phyloP scores from a whole-genome alignment of 2,888 invertebrate species.

The Cartodere bifasciata region DNA sequence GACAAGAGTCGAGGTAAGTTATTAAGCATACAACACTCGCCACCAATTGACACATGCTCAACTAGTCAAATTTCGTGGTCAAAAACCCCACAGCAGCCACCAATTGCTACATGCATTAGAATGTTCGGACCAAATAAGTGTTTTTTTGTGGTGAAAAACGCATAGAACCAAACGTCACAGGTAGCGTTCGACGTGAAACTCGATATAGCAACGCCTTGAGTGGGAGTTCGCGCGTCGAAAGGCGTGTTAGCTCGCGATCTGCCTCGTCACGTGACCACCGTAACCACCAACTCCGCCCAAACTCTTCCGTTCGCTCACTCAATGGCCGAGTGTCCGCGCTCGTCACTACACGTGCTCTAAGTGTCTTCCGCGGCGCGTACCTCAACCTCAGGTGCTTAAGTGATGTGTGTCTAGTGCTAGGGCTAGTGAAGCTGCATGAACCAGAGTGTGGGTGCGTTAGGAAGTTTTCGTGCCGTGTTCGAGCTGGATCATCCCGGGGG shows the following conservation, averaged over 20 bases:
- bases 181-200: no score
- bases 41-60: no score
- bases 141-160: no score
- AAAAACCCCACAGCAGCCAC: no score
- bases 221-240: slow-evolving; percentile 27
- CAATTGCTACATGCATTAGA: no score
- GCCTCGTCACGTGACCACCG: slow-evolving; percentile 36
- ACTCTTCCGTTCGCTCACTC: slow-evolving; percentile 35
- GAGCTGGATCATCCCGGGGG: slow-evolving; percentile 67
- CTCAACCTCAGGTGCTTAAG: slow-evolving; percentile 18
- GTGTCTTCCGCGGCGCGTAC: slow-evolving; percentile 16
- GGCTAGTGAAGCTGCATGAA: slow-evolving; percentile 25
- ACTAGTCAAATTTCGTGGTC: no score
- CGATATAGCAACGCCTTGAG: slow-evolving; percentile 22
- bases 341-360: slow-evolving; percentile 46
- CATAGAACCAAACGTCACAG: no score
- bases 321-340: slow-evolving; percentile 55
- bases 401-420: slow-evolving; percentile 8
- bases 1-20: no score
- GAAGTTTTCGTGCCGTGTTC: slow-evolving; percentile 23
- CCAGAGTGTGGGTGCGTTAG: slow-evolving; percentile 29
- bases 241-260: slow-evolving; percentile 22
- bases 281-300: slow-evolving; percentile 37
- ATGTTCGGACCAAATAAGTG: no score
- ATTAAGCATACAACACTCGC: no score